Evolutionary conservation across 2,113 vertebrate species (phyloP), one percentile per base, ranked within the genome.

Genomic region (Triplophysa rosa): DNA sequence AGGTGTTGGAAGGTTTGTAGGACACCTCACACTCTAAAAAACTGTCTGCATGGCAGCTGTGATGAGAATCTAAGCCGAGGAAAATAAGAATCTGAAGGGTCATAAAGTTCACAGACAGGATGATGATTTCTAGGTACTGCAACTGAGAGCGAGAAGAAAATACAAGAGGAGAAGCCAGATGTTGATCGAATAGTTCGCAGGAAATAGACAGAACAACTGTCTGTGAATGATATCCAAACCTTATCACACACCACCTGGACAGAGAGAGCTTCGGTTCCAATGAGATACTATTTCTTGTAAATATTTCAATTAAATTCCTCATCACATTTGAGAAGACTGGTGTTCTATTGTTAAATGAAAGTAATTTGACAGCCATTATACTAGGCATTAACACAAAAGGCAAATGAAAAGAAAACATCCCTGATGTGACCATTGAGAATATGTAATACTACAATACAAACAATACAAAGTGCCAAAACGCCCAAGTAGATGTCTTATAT

Each of bases 71-170:
- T 40, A 54, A 62, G 42, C 14, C 67, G 19, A 33, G 67, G n/a
- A 69, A 47, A 69, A 62, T 0, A 69, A 62, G 19, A 9, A 54
- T 63, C 58, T 70, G 67, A 79, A 62, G 56, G 37, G 24, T 62
- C 23, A 37, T 33, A 42, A 56, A 66, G 67, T 62, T 70, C 56
- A 45, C 40, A 62, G 67, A 47, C 65, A 37, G 67, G 67, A 71
- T 70, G 37, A 70, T 16, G 77, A 63, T 79, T 79, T 79, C 42
- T 63, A 67, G 21, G 59, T 49, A 47, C 13, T 79, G 16, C 78
- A 54, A 26, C 67, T 49, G 58, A 69, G 40, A 70, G 26, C 1
- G 54, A n/a, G 6, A 59, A 58, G 29, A 58, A 71, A 71, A 71
- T 58, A 71, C 49, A 58, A 58, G 29, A 71, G 49, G 33, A 23